phyloP scores from a whole-genome alignment of 1,140 invertebrate genomes.

The Euura lappo region DNA sequence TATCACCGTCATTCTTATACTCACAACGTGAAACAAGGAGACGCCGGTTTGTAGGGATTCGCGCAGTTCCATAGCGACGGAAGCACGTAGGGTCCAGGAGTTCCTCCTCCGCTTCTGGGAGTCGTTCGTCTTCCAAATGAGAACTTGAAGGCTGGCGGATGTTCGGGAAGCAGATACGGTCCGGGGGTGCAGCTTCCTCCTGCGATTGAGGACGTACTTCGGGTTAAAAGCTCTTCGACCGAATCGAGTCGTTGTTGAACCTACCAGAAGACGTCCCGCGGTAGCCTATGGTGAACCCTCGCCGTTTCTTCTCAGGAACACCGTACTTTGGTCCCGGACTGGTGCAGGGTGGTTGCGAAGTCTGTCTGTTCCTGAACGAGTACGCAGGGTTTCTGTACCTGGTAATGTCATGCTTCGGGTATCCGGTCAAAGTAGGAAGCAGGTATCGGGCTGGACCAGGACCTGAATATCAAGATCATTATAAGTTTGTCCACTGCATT shows the following conservation, averaged over 20 bases:
- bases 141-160: conserved; percentile 29
- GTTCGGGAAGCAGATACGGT: conserved; percentile 31
- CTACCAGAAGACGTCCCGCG: background rate
- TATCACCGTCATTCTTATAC: background rate
- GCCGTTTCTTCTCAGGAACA: background rate
- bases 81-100: conserved; percentile 39
- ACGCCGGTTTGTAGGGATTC: conserved; percentile 23
- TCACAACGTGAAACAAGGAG: conserved; percentile 38
- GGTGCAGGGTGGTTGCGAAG: background rate
- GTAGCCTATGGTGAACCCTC: conserved; percentile 38
- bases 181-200: conserved; percentile 30
- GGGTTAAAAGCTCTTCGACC: no score
- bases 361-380: conserved; percentile 32
- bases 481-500: background rate
- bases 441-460: conserved; percentile 49
- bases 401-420: conserved; percentile 42
- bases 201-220: background rate
- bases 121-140: conserved; percentile 36
- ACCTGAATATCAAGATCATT: conserved; percentile 27
- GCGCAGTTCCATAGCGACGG: conserved; percentile 20
- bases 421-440: conserved; percentile 46
- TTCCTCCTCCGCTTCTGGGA: background rate
- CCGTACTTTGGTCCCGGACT: conserved; percentile 49
- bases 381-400: conserved; percentile 49
- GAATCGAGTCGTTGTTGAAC: background rate